Evolutionary conservation across 2,113 vertebrate genomes (phyloP).

Genomic region (Oenanthe oenanthe): DNA sequence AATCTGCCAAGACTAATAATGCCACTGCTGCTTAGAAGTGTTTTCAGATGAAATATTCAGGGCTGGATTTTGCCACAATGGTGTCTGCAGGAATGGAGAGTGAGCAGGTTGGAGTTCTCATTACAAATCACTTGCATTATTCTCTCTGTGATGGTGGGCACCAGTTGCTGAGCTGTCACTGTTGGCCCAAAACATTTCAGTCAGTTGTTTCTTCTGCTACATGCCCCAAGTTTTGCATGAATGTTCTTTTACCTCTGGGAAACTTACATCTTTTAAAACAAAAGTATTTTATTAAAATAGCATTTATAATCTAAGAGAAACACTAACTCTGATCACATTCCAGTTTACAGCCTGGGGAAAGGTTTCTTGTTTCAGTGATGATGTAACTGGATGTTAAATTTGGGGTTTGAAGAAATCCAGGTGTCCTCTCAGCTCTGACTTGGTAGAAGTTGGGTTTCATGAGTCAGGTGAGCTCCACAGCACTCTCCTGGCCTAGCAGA

Average conservation of each 20-base stretch:
- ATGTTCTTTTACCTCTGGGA: background rate
- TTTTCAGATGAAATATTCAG: slow-evolving; percentile 13
- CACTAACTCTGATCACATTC: background rate
- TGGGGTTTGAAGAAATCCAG: background rate
- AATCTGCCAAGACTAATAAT: slow-evolving; percentile 5
- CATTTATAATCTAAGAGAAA: background rate
- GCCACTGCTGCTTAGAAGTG: background rate
- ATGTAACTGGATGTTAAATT: background rate
- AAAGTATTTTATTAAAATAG: background rate
- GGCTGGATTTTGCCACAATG: background rate
- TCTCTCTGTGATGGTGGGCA: background rate
- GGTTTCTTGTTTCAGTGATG: background rate
- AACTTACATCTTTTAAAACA: background rate
- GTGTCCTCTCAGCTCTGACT: background rate
- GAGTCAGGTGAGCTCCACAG: background rate
- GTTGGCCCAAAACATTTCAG: background rate
- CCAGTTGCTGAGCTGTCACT: background rate
- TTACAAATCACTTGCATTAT: background rate
- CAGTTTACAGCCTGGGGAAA: background rate
- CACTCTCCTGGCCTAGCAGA: background rate
- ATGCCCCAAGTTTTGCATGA: background rate
- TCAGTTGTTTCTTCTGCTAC: background rate
- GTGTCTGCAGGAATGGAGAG: background rate
- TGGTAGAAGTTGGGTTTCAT: background rate
- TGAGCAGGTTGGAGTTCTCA: background rate